Evolutionary conservation across 1,140 invertebrate genomes (phyloP).

Genomic region (Chlorops oryzae): DNA sequence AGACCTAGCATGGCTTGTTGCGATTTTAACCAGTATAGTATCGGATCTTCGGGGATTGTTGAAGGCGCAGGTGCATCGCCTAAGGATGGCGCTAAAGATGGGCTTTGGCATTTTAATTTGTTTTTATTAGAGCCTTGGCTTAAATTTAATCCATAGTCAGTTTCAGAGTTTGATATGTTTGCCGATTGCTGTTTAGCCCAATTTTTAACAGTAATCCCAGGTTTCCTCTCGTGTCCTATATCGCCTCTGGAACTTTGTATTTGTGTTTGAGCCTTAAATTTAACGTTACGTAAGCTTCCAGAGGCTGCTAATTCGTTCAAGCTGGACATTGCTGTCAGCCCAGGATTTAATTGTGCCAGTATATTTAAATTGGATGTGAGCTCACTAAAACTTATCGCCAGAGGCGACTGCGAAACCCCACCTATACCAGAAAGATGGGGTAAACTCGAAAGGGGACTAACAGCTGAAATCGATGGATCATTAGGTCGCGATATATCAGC

Average conservation of each 20-base stretch:
- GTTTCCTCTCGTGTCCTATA: slow-evolving; percentile 1
- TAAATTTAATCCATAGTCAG: slow-evolving; percentile 25
- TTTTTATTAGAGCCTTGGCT: slow-evolving; percentile 35
- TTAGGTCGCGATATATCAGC: slow-evolving; percentile 31
- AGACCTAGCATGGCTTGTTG: slow-evolving; percentile 57
- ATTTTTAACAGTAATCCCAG: slow-evolving; percentile 47
- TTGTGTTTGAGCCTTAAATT: slow-evolving; percentile 19
- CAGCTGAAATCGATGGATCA: slow-evolving; percentile 48
- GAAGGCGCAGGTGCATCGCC: slow-evolving; percentile 47
- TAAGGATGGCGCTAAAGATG: slow-evolving; percentile 32
- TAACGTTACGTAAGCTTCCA: slow-evolving; percentile 25
- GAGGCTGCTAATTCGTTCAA: slow-evolving; percentile 33
- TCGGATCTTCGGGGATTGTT: slow-evolving; percentile 53
- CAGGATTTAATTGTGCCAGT: slow-evolving; percentile 51
- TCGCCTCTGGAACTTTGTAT: slow-evolving; percentile 31
- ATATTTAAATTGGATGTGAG: slow-evolving; percentile 49
- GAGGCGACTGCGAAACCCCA: slow-evolving; percentile 22
- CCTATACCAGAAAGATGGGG: slow-evolving; percentile 27
- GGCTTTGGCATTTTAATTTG: not conserved
- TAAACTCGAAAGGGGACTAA: not conserved
- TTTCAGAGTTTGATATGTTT: slow-evolving; percentile 20
- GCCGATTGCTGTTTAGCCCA: slow-evolving; percentile 48
- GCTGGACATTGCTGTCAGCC: slow-evolving; percentile 38
- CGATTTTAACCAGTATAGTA: slow-evolving; percentile 64
- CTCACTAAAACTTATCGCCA: slow-evolving; percentile 51